Base-by-base conservation (phyloP, 2,797 vertebrate species). In the Sorex maritimensis region DNA sequence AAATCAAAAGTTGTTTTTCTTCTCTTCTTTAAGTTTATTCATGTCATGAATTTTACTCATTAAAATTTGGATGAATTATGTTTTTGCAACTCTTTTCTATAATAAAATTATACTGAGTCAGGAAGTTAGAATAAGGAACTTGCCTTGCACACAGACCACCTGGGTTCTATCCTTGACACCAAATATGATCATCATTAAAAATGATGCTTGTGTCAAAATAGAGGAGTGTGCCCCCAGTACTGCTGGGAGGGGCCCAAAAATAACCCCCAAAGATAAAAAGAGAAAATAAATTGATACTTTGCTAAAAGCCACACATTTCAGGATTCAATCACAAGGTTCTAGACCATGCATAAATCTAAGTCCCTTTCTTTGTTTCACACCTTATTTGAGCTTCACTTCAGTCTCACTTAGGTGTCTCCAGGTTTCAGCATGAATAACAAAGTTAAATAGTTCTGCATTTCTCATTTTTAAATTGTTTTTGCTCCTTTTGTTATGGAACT, bases 1-100 rank as follows among this genome's bases (percentile, higher is more conserved):
- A 97, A 98, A 98, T 97, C 95, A 95, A 97, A 97, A 97, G 94
- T 97, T 98, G 96, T 6, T 98, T 98, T 98, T 98, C 97, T 98
- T 98, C 95, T 97, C 96, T 96, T 97, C 95, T 96, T 98, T 98
- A 97, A 96, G 93, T 98, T 98, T 98, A 97, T 97, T 93, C 95
- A 41, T 95, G 92, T 44, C 79, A 26, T 24, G 92, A 96, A 95
- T 97, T 96, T 82, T 97, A 95, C 73, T 96, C 85, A 88, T 74
- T 92, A 95, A 95, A 96, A 97, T 97, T 95, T 78, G 0, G 80
- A 71, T 41, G 23, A 97, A 80, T 81, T 96, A 78, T 80, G 9
- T 26, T 94, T 96, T 85, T 72, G 94, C 19, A 55, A 81, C 0
- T 5, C 55, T 86, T 46, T 95, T 81, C 9, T 71, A 63, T 58